Evolutionary conservation across 2,888 invertebrate genomes (phyloP).

Genomic region (Drosophila mettleri): DNA sequence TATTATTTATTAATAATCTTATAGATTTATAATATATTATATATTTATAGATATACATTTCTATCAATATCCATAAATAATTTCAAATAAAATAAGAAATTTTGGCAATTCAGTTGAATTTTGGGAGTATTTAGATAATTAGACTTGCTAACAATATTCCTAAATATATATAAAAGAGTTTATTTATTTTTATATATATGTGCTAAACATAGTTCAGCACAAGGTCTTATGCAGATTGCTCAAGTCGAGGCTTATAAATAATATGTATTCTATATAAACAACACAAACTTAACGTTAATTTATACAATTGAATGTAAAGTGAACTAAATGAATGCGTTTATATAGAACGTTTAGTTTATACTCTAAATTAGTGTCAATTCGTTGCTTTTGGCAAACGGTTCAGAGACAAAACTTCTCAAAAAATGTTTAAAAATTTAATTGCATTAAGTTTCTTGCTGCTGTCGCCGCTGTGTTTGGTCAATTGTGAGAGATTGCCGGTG

Average conservation of each 20-base stretch:
- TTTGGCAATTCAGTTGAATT: not conserved
- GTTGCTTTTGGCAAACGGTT: conserved; percentile 3
- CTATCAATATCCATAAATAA: not conserved
- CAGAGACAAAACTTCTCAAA: not conserved
- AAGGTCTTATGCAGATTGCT: conserved; percentile 30
- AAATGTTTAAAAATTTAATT: conserved; percentile 27
- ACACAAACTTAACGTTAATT: conserved; percentile 20
- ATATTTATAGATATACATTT: no score
- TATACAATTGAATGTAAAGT: conserved; percentile 26
- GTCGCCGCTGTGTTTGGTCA: conserved; percentile 1
- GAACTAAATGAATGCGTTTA: conserved; percentile 8
- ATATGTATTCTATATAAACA: conserved; percentile 9
- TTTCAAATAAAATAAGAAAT: not conserved
- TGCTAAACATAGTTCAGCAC: conserved; percentile 5
- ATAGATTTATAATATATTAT: no score
- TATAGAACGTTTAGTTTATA: conserved; percentile 7
- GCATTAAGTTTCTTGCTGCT: conserved; percentile 18
- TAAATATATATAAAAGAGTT: not conserved
- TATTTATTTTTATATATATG: not conserved
- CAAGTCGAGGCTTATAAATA: conserved; percentile 22
- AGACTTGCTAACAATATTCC: not conserved
- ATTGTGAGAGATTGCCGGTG: conserved; percentile 17
- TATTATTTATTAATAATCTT: no score
- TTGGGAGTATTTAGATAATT: not conserved
- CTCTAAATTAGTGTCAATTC: conserved; percentile 39